phyloP scores from a whole-genome alignment of 92 coral and sea anemone genomes.

The Phenganax marumi region DNA sequence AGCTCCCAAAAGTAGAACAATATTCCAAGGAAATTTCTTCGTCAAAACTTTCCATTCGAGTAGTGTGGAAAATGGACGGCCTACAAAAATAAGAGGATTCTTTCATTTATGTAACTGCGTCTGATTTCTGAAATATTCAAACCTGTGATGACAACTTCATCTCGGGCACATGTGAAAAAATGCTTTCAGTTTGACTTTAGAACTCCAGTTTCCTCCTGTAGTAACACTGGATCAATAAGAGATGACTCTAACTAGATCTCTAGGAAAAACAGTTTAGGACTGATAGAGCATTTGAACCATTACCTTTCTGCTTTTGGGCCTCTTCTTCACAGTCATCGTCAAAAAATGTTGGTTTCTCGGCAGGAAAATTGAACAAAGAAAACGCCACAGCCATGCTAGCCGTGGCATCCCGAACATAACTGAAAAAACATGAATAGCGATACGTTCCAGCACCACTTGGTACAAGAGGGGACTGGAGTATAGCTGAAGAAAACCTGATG shows the following conservation, averaged over 20 bases:
- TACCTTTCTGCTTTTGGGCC: conserved; percentile 26
- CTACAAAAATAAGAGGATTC: conserved; percentile 3
- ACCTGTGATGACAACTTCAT: too few relatives aligned
- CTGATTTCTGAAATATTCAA: too few relatives aligned
- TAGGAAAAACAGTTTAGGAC: too few relatives aligned
- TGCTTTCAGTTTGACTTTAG: too few relatives aligned
- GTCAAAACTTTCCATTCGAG: conserved; percentile 74
- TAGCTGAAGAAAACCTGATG: too few relatives aligned
- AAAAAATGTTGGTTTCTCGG: conserved; percentile 75
- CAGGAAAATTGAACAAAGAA: conserved; percentile 86
- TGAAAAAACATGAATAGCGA: conserved; percentile 17
- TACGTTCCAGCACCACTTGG: too few relatives aligned
- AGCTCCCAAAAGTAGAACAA: conserved; percentile 72
- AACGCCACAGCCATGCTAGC: conserved; percentile 81
- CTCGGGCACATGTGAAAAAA: too few relatives aligned
- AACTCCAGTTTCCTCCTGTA: too few relatives aligned
- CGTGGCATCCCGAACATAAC: conserved; percentile 86
- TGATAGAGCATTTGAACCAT: not conserved
- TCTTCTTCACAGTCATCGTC: conserved; percentile 66
- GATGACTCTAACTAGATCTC: too few relatives aligned
- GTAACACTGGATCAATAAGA: too few relatives aligned
- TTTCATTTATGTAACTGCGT: not conserved
- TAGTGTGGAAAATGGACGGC: conserved; percentile 43
- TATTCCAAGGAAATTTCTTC: conserved; percentile 78
- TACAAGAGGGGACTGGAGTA: too few relatives aligned